Base-by-base conservation (phyloP, 1,140 invertebrate species). In the Pygmarrhopalites habei region DNA sequence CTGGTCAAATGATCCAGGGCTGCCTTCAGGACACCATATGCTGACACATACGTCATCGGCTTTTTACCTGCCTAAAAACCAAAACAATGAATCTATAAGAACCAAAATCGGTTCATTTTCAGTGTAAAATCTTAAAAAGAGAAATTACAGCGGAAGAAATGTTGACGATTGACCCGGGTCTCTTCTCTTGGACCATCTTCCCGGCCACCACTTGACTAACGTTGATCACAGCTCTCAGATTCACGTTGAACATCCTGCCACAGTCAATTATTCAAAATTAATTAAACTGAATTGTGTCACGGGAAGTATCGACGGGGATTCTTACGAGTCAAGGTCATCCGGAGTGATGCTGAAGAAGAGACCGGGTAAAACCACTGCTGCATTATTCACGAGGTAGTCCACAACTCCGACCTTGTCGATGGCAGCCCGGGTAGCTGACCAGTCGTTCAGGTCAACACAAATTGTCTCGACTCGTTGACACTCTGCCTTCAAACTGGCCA, bases 361-460 rank as follows among this genome's bases (percentile, higher is more conserved):
- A 51, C 79, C 0, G 85, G 23, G 41, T 32, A 60, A 15, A 5
- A 80, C 81, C 10, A 87, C 73, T 1, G 79, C 86, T 1, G 90
- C 91, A 79, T 92, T 94, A 73, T 94, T 94, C 0, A 93, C 87
- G 15, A 93, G 72, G 1, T 87, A 77, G 77, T 93, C 85, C n/a
- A 92, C 78, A 1, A 79, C 79, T 28, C 80, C 74, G n/a, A 83
- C 62, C 28, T 68, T 72, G 61, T 79, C 67, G 0, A 91, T 68
- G 0, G 77, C 79, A 62, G 80, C 73, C 64, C 81, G 80, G 0
- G 89, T 89, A 55, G 77, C 79, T 1, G 86, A 77, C 90, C 91
- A 95, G 71, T 93, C 79, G 1, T 73, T 73, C 15, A 95, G 71
- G 75, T 96, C 89, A 0, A 86, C 80, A 41, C 80, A 71, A 17